phyloP scores from a whole-genome alignment of 2,888 invertebrate genomes.

The Scaptomyza polygonia region DNA sequence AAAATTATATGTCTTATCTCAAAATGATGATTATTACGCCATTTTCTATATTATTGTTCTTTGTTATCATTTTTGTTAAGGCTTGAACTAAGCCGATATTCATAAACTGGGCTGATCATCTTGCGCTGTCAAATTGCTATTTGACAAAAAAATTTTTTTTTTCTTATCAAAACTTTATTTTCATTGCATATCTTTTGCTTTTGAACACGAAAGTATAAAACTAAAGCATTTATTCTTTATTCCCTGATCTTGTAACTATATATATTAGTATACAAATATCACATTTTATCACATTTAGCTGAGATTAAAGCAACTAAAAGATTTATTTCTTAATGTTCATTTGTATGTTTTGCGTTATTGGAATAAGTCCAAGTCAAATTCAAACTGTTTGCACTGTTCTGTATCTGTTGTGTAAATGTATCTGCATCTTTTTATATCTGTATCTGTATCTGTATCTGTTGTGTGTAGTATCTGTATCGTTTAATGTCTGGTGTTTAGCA shows the following conservation, averaged over 20 bases:
- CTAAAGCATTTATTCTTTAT: too few species aligned
- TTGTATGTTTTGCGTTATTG: constrained; percentile 12
- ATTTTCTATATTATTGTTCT: too few species aligned
- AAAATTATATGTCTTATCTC: neutral
- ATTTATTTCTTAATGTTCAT: constrained; percentile 11
- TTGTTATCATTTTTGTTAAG: too few species aligned
- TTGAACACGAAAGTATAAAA: too few species aligned
- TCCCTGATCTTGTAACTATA: neutral
- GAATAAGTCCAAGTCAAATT: neutral
- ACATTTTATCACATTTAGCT: neutral
- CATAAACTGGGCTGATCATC: too few species aligned
- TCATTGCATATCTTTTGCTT: too few species aligned
- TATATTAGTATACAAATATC: neutral
- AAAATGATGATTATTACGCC: too few species aligned
- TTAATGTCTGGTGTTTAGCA: constrained; percentile 81
- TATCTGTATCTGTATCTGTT: constrained; percentile 25
- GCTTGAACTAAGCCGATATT: too few species aligned
- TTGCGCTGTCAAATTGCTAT: too few species aligned
- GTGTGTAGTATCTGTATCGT: constrained; percentile 44
- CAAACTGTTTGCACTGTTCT: neutral
- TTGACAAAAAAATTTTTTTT: too few species aligned
- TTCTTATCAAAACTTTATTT: too few species aligned
- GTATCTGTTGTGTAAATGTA: constrained; percentile 8
- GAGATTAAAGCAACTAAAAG: neutral
- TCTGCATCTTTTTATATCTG: constrained; percentile 33